Base-by-base conservation (phyloP, 2,797 vertebrate species). In the Poecilia wingei region DNA sequence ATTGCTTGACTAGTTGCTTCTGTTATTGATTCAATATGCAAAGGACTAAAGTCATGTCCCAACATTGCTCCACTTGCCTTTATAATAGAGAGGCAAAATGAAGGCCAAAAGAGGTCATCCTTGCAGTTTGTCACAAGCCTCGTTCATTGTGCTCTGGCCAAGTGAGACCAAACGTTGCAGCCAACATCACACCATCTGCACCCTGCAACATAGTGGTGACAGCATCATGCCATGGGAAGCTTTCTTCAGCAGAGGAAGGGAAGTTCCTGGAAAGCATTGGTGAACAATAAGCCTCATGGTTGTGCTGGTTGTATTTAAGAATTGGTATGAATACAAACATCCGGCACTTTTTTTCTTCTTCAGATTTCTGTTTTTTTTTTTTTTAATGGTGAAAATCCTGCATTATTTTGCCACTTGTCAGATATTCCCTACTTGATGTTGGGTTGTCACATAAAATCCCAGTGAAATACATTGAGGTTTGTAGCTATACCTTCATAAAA, bases 1-100 rank as follows among this genome's bases (percentile, higher is more conserved):
- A 36, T 68, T 16, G 33, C 66, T 86, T 46, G 10, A 43, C 66
- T 6, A 57, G 9, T 84, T 66, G 16, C 43, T 36, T 46, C 3
- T 39, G 10, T 66, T 72, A n/a, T 25, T 45, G 22, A 53, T 22
- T 81, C 47, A 81, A 25, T 13, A 25, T 7, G 3, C 43, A 66
- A 76, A 72, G 13, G 14, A 20, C 47, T 53, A 22, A 55, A 69
- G 18, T 12, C 36, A 39, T 43, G 39, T 69, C 49, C 20, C 20
- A 53, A 53, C 7, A 53, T 53, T 53, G 49, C 22, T n/a, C 66
- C 12, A 28, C 4, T 13, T 3, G 33, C 64, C 9, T 68, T 12
- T 68, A 41, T 12, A 68, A 18, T 4, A 22, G 20, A 68, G 3
- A 7, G 61, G 33, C 1, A 9, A 36, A 36, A 36, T 18, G 61